Evolutionary conservation across 1,140 invertebrate genomes (phyloP).

Genomic region (Pseudomyrmex flavicornis): DNA sequence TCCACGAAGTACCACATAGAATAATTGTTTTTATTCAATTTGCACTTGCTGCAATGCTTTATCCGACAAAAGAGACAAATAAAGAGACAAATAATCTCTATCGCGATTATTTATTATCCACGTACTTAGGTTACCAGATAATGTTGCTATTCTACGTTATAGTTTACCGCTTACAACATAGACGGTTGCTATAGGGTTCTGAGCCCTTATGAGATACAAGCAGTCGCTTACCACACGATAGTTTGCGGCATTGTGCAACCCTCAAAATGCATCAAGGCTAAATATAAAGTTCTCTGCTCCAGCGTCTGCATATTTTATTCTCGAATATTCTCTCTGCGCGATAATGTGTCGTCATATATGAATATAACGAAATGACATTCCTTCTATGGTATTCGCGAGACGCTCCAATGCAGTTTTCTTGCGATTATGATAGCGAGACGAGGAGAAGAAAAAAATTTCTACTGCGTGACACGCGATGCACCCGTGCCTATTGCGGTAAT

Average conservation of each 20-base stretch:
- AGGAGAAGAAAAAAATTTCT: conserved; percentile 8
- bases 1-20: background rate
- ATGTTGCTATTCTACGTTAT: conserved; percentile 52
- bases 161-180: conserved; percentile 5
- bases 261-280: conserved; percentile 46
- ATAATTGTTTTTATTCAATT: background rate
- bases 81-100: background rate
- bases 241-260: conserved; percentile 51
- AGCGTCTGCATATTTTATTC: conserved; percentile 35
- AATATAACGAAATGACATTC: background rate
- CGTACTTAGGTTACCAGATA: conserved; percentile 45
- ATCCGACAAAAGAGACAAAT: background rate
- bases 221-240: conserved; percentile 40
- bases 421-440: background rate
- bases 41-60: background rate
- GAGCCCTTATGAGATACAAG: conserved; percentile 51
- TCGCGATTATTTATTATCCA: conserved; percentile 39
- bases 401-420: background rate
- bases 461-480: background rate
- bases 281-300: background rate
- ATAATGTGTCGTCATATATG: conserved; percentile 1
- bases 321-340: background rate
- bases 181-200: conserved; percentile 11
- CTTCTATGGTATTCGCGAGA: background rate
- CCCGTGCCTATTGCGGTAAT: conserved; percentile 58